Base-by-base conservation (phyloP, 2,113 vertebrate species). In the Oncorhynchus gorbuscha region DNA sequence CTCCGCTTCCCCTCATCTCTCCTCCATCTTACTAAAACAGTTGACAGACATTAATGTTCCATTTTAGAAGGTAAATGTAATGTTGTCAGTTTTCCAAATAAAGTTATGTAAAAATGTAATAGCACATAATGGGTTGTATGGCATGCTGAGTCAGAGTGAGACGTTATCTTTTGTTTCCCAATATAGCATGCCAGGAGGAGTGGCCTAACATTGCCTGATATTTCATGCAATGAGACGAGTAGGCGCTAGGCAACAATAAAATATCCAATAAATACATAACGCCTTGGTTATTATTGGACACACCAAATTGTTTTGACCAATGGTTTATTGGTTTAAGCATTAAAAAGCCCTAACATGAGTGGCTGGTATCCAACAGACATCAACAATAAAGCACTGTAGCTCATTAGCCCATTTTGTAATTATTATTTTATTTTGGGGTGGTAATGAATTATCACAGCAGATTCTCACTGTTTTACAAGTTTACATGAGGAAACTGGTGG, bases 31-130 rank as follows among this genome's bases (percentile, higher is more conserved):
- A 69, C 73, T 71, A 79, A 73, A 85, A 86, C 72, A 69, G 75
- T 32, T 32, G 30, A 65, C 75, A 74, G 84, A 86, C 84, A 81
- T 69, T 88, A 82, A 87, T 83, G 39, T 83, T 35, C 83, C 81
- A 73, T 83, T 88, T 75, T 86, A 71, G 78, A 51, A 78, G 73
- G 73, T 84, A 78, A 88, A 91, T 90, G 9, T 75, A 75, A 87
- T 87, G 9, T 85, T 72, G 18, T 61, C 79, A 35, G 75, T 12
- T 69, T 78, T 89, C 80, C 35, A 90, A 89, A 89, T 62, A 83
- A 81, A 80, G 85, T 82, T 85, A 70, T 45, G 77, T 83, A 79
- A 71, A 76, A 75, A 78, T 81, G 22, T 81, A 81, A 85, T 87
- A 77, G 80, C 59, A 68, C 75, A 68, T 87, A 89, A 91, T 89